Evolutionary conservation across 2,888 invertebrate genomes (phyloP).

Genomic region (Paralinhomoeus sp.): DNA sequence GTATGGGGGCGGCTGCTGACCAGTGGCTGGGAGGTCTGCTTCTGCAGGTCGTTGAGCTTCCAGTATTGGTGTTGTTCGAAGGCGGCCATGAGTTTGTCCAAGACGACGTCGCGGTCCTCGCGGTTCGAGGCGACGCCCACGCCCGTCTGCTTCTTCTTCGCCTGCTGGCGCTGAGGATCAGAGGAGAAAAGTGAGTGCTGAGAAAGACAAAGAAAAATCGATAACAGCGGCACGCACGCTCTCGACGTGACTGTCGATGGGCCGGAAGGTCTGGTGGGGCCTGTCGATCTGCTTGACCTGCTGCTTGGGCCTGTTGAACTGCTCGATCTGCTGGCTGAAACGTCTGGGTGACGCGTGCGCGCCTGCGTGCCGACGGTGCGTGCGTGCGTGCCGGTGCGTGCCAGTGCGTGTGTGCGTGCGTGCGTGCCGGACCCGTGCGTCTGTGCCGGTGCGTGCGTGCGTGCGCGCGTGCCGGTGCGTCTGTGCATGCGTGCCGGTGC

Average conservation of each 20-base stretch:
- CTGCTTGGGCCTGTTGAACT: slow-evolving; percentile 16
- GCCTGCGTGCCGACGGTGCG: too few relatives aligned
- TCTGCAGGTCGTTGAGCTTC: slow-evolving; percentile 34
- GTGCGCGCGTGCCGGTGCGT: too few relatives aligned
- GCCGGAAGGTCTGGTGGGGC: slow-evolving; percentile 22
- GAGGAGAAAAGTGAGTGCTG: not conserved
- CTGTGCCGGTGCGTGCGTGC: too few relatives aligned
- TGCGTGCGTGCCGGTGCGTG: too few relatives aligned
- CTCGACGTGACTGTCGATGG: slow-evolving; percentile 15
- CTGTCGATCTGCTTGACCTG: slow-evolving; percentile 16
- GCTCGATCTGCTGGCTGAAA: slow-evolving; percentile 13
- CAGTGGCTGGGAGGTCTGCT: slow-evolving; percentile 17
- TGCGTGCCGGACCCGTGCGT: too few relatives aligned
- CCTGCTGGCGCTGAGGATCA: slow-evolving; percentile 8
- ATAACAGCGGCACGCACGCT: slow-evolving; percentile 6
- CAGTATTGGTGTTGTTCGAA: slow-evolving; percentile 99
- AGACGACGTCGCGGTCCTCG: slow-evolving; percentile 78
- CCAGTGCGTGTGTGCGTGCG: too few relatives aligned
- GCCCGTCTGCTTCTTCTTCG: slow-evolving; percentile 17
- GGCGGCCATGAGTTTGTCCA: slow-evolving; percentile 83
- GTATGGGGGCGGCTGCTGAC: too few relatives aligned
- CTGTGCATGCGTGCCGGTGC: too few relatives aligned
- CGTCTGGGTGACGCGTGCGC: too few relatives aligned
- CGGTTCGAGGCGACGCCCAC: slow-evolving; percentile 51
- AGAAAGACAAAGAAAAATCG: too few relatives aligned